phyloP scores from a whole-genome alignment of 2,888 invertebrate species.

The Electrophaes corylata region DNA sequence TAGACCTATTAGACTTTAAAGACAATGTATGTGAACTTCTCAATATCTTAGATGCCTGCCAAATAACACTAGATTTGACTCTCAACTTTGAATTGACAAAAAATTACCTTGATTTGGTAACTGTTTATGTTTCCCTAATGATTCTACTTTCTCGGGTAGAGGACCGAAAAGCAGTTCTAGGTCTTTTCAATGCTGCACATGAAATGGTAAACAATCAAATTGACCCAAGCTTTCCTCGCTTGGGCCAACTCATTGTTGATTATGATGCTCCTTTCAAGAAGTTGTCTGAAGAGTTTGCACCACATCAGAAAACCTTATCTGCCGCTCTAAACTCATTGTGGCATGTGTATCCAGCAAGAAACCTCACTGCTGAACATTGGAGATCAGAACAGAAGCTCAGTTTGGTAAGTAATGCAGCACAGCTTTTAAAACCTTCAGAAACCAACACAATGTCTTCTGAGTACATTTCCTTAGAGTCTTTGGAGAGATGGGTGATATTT shows the following conservation, averaged over 20 bases:
- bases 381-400: constrained; percentile 96
- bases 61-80: constrained; percentile 96
- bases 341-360: constrained; percentile 94
- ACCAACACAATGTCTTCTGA: constrained; percentile 99
- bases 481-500: constrained; percentile 99
- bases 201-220: constrained; percentile 97
- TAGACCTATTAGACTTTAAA: constrained; percentile 98
- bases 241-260: constrained; percentile 99
- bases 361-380: constrained; percentile 97
- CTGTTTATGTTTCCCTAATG: constrained; percentile 97
- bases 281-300: constrained; percentile 97
- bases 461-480: constrained; percentile 95
- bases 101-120: constrained; percentile 96
- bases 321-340: constrained; percentile 95
- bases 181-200: constrained; percentile 98
- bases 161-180: constrained; percentile 98
- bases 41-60: constrained; percentile 98
- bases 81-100: constrained; percentile 98
- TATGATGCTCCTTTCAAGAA: constrained; percentile 98
- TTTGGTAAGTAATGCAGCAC: constrained; percentile 96
- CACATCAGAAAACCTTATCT: constrained; percentile 94
- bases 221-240: constrained; percentile 95
- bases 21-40: constrained; percentile 95
- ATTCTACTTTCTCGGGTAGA: constrained; percentile 98
- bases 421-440: constrained; percentile 96